These are phyloP conservation scores for Steinernema carpocapsae DNA, from an alignment of 2,888 invertebrate genomes.

Conservation along the genomic window DNA sequence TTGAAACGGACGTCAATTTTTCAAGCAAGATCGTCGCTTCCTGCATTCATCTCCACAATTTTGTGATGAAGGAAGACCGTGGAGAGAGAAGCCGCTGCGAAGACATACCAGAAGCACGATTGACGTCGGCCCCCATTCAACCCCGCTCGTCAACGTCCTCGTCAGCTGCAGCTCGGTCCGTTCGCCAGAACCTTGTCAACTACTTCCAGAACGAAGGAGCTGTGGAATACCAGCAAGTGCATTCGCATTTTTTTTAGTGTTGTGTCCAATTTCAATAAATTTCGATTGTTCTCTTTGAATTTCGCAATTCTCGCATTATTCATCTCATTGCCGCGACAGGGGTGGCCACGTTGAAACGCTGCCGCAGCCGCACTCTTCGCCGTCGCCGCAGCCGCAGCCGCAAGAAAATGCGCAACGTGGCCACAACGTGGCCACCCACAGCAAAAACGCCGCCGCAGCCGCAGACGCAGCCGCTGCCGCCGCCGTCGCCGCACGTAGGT, in stretches of 20 bases:
- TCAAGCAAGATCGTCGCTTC: neutral
- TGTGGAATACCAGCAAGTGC: neutral
- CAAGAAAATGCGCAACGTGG: too few relatives aligned
- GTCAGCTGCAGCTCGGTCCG: neutral
- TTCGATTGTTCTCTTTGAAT: too few relatives aligned
- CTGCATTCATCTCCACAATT: neutral
- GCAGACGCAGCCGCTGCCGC: too few relatives aligned
- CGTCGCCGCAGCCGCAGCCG: too few relatives aligned
- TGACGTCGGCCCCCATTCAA: neutral
- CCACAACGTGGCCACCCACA: too few relatives aligned
- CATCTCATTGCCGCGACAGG: too few relatives aligned
- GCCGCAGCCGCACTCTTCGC: too few relatives aligned
- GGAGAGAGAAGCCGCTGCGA: neutral
- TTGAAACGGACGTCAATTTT: neutral
- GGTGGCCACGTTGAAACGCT: too few relatives aligned
- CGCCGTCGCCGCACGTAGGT: too few relatives aligned
- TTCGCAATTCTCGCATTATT: too few relatives aligned
- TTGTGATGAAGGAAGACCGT: neutral
- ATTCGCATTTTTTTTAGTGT: neutral
- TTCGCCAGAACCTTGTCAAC: neutral
- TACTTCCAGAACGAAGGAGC: constrained; percentile 1
- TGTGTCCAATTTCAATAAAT: neutral
- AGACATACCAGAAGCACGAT: neutral
- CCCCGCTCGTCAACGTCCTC: neutral
- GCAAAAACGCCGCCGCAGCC: too few relatives aligned